Evolutionary conservation across 2,888 invertebrate genomes (phyloP), one percentile per base, ranked within the genome.

Genomic region (Mayetiola destructor): DNA sequence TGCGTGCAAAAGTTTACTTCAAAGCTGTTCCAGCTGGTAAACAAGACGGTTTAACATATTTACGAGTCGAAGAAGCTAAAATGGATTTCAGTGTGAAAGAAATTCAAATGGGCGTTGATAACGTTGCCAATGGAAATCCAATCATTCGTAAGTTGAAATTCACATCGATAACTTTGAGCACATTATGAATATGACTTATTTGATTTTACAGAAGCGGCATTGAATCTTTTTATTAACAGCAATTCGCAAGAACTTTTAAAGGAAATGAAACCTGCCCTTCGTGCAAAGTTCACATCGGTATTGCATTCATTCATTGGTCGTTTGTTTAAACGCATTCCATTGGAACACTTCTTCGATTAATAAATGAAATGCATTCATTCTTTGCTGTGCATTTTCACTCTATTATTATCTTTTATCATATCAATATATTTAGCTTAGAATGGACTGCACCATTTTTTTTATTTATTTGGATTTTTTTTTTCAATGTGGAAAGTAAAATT

Each of bases 191-290:
- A 6, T 57, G 52, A 21, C 21, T 56, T 57, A 9, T 42, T 36
- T 14, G 12, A 32, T 56, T 39, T 74, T 71, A 61, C 77, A 89
- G 89, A 88, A 70, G 88, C 88, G 16, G 89, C 88, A 14, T 70
- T 89, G 60, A 89, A 89, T 72, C 74, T 88, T 53, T 89, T 89
- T 73, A 89, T 89, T 69, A 89, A 89, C 70, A 84, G 85, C 1
- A 88, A 89, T 69, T 82, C 87, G 0, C 88, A 89, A 66, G 89
- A 89, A 62, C 72, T 89, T 14, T 72, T 89, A 52, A 87, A 85
- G 66, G 89, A 89, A 73, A 89, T 89, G 89, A 89, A 89, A 66
- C 89, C 89, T 0, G 81, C 86, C 64, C 74, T 89, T 58, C 82
- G 86, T 66, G 77, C 78, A 60, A 88, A 89, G 69, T 75, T 89